These are phyloP conservation scores for Heliconius erato DNA, from an alignment of 2,888 invertebrate species.

Conservation along the genomic window DNA sequence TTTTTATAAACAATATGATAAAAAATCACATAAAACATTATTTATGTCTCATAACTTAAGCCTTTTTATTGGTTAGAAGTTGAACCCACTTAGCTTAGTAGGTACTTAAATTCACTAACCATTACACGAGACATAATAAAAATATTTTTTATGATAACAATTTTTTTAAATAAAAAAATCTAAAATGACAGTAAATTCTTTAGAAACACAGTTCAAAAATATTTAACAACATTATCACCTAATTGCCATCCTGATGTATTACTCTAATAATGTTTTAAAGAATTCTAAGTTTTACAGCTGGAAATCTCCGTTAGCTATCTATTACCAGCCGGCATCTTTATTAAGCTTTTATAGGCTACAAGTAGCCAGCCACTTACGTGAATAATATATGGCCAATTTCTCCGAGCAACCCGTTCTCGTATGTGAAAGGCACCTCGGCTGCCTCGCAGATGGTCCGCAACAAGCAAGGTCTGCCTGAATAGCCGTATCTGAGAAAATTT, in stretches of 20 bases:
- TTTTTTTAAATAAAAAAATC: not conserved
- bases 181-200: not conserved
- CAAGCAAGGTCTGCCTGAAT: conserved; percentile 89
- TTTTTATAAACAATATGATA: too few relatives aligned
- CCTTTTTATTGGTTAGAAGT: not conserved
- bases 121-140: not conserved
- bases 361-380: conserved; percentile 87
- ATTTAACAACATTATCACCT: not conserved
- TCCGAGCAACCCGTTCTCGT: conserved; percentile 90
- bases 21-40: too few relatives aligned
- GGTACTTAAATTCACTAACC: not conserved
- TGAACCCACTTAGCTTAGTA: not conserved
- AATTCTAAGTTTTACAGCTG: conserved; percentile 36
- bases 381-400: conserved; percentile 91
- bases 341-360: conserved; percentile 51
- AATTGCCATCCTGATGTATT: conserved; percentile 9
- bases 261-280: conserved; percentile 14
- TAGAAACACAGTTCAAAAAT: not conserved
- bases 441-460: conserved; percentile 92
- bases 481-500: conserved; percentile 83
- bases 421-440: conserved; percentile 88
- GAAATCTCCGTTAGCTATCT: conserved; percentile 45
- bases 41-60: not conserved
- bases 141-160: not conserved
- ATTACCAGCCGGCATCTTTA: conserved; percentile 46